phyloP scores from a whole-genome alignment of 2,797 vertebrate genomes.

The Sparus aurata region DNA sequence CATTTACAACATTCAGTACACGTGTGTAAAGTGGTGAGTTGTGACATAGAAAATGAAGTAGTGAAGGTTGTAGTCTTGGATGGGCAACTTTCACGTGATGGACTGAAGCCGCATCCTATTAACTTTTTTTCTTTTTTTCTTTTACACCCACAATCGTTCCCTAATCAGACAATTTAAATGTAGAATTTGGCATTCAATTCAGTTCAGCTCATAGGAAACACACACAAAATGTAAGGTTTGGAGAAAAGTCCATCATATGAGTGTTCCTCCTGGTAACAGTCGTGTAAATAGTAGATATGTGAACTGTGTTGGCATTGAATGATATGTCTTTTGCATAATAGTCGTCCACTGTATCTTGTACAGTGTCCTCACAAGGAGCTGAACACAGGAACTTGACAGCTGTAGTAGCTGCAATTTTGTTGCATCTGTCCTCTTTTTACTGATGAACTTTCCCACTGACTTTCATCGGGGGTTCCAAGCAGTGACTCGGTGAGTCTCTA shows the following conservation, averaged over 20 bases:
- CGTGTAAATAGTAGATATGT: background rate
- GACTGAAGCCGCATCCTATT: too few relatives aligned
- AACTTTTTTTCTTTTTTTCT: background rate
- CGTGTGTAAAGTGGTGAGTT: too few relatives aligned
- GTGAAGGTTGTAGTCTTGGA: too few relatives aligned
- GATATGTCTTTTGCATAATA: background rate
- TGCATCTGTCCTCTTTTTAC: conserved; percentile 31
- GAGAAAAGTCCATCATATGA: background rate
- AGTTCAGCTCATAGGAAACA: too few relatives aligned
- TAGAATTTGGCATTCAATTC: too few relatives aligned
- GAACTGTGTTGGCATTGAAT: background rate
- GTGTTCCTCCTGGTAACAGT: too few relatives aligned
- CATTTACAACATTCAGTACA: too few relatives aligned
- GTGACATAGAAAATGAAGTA: too few relatives aligned
- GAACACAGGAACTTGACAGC: conserved; percentile 16
- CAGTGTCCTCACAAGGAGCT: background rate
- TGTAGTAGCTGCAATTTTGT: conserved; percentile 32
- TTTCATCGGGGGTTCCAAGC: conserved; percentile 20
- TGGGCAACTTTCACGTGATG: too few relatives aligned
- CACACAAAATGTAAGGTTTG: background rate
- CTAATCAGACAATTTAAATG: too few relatives aligned
- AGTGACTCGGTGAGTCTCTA: background rate
- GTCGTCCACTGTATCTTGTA: background rate
- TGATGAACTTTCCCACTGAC: conserved; percentile 20
- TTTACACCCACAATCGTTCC: background rate